Conservation (phyloP, 2,797 vertebrate species). For the Xenentodon cancila region DNA sequence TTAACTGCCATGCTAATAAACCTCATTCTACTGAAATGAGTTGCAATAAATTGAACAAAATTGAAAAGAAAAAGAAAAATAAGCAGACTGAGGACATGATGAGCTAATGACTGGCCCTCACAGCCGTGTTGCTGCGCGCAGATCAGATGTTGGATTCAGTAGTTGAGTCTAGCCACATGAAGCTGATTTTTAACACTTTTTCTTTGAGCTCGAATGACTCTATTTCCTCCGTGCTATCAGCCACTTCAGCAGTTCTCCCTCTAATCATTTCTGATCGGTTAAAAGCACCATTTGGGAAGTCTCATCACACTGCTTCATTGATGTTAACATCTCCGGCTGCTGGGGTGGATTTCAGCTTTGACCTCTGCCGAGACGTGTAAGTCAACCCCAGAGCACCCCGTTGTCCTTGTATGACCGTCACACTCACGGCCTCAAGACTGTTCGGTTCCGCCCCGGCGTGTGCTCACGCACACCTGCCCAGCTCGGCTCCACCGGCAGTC, state of each 20-base stretch:
- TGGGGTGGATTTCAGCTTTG: slow-evolving; percentile 71
- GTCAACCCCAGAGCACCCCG: slow-evolving; percentile 53
- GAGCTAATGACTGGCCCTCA: slow-evolving; percentile 38
- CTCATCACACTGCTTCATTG: slow-evolving; percentile 41
- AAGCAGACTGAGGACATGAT: slow-evolving; percentile 32
- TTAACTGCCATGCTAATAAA: slow-evolving; percentile 61
- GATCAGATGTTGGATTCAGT: slow-evolving; percentile 44
- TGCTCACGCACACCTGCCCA: slow-evolving; percentile 23
- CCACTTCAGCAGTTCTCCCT: slow-evolving; percentile 54
- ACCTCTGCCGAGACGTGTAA: slow-evolving; percentile 71
- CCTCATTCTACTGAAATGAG: slow-evolving; percentile 58
- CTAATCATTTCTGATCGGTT: slow-evolving; percentile 65
- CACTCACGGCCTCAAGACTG: slow-evolving; percentile 54
- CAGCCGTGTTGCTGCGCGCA: slow-evolving; percentile 21
- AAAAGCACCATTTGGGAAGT: slow-evolving; percentile 29
- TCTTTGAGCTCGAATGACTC: slow-evolving; percentile 54
- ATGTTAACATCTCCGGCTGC: slow-evolving; percentile 59
- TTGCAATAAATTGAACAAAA: slow-evolving; percentile 62
- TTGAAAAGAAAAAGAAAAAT: slow-evolving; percentile 55
- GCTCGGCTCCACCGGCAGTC: slow-evolving; percentile 42
- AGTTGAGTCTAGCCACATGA: not conserved
- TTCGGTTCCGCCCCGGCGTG: slow-evolving; percentile 48
- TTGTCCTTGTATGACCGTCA: slow-evolving; percentile 76
- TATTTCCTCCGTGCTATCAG: slow-evolving; percentile 54
- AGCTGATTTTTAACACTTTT: slow-evolving; percentile 35